A percentile compares a stretch with the other conserved stretches of the same genome.
Evolutionary conservation across 2,113 vertebrate genomes (phyloP).

Genomic region (Eptesicus fuscus): DNA sequence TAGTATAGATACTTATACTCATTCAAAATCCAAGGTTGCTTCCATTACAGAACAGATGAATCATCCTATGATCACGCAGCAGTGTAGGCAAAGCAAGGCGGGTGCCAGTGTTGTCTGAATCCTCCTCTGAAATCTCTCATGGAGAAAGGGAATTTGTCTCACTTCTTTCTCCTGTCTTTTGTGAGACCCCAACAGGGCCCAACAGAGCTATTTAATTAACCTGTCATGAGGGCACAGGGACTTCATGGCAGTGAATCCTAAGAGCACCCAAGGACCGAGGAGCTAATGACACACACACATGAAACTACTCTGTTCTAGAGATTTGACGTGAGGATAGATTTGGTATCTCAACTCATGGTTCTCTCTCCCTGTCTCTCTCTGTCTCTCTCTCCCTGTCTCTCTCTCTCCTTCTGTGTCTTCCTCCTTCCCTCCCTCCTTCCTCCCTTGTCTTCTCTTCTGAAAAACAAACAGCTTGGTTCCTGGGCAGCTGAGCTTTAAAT

Average conservation of each 20-base stretch:
- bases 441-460: background rate
- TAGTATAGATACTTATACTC: background rate
- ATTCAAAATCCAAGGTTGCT: background rate
- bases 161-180: slow-evolving; percentile 4
- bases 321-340: background rate
- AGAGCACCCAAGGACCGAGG: background rate
- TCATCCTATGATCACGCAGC: background rate
- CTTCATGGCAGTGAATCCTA: slow-evolving; percentile 8
- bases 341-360: background rate
- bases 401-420: background rate
- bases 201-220: slow-evolving; percentile 29
- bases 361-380: background rate
- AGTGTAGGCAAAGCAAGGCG: background rate
- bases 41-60: background rate
- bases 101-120: background rate
- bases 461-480: slow-evolving; percentile 38
- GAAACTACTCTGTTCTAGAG: background rate
- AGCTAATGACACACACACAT: background rate
- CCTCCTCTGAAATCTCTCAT: background rate
- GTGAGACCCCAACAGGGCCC: background rate
- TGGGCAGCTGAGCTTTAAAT: slow-evolving; percentile 60
- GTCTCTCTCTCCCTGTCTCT: no score
- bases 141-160: slow-evolving; percentile 29
- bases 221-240: background rate
- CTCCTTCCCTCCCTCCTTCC: background rate